Evolutionary conservation across 2,113 vertebrate genomes (phyloP), one percentile per base, ranked within the genome.

Genomic region (Eleginops maclovinus): DNA sequence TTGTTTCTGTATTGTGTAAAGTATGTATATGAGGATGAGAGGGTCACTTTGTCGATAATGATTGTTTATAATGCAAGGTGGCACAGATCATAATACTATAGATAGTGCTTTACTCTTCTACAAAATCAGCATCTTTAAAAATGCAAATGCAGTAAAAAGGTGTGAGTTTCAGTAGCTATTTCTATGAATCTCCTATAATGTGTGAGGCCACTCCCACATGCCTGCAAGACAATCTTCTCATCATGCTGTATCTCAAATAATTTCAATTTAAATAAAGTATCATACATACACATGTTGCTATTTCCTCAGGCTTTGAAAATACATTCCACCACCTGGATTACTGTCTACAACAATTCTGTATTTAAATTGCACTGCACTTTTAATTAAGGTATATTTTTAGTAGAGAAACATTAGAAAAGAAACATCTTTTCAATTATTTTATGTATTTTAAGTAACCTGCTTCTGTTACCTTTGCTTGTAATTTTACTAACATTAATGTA

Each of bases 91-190:
- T 46, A 26, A 40, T 49, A 13, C 1, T 53, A 54, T 9, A 41
- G 15, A 67, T 4, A 26, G 17, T 50, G 24, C 4, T 10, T 46
- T 74, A 60, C 19, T 69, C 36, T 24, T 17, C 41, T 31, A n/a
- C 17, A 14, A 3, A 43, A 28, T 44, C 6, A 31, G 17, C 9
- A 1, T 67, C 44, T 43, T 36, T 72, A 17, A 53, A 67, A 70
- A 55, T 78, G 56, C 31, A 63, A 50, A 72, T 67, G 31, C 21
- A 74, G 9, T 9, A 43, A 54, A 58, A 51, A 55, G 21, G 46
- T 36, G 70, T 9, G 4, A 47, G 2, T 53, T 19, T 58, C 28
- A 13, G n/a, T 28, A 14, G 14, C 24, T 43, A 49, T 69, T 64
- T 70, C 0, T 55, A 68, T 67, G 41, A 8, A 53, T 64, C 3